Evolutionary conservation across 2,797 vertebrate species (phyloP).

Genomic region (Spheniscus humboldti): DNA sequence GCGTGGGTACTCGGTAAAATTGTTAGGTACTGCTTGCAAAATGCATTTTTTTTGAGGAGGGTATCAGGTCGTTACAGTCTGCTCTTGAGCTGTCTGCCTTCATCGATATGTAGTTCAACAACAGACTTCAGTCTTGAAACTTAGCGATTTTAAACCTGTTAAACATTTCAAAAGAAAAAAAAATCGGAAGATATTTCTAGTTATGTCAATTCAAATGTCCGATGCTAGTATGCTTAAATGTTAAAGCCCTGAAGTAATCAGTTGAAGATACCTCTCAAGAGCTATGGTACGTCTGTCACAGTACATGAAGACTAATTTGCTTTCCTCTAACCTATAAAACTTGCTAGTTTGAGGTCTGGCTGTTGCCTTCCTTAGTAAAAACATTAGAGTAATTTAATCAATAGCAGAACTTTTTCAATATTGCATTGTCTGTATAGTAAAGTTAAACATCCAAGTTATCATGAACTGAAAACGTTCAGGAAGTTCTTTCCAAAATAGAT

Average conservation of each 20-base stretch:
- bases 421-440: neutral
- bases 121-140: neutral
- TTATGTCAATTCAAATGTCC: neutral
- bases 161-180: neutral
- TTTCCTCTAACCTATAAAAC: neutral
- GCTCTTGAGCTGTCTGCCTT: neutral
- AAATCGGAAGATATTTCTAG: neutral
- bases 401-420: neutral
- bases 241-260: neutral
- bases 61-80: neutral
- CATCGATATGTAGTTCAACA: neutral
- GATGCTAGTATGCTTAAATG: neutral
- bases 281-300: accelerated
- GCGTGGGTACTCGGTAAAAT: neutral
- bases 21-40: neutral
- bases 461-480: neutral
- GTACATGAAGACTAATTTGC: neutral
- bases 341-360: neutral
- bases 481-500: neutral
- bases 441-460: neutral
- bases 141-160: neutral
- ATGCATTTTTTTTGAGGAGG: neutral
- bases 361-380: neutral
- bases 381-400: neutral
- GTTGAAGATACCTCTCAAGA: neutral